Percentiles rank a stretch among this genome's conserved stretches.
phyloP scores from a whole-genome alignment of 2,888 invertebrate genomes.

The Cheilosia scutellata region DNA sequence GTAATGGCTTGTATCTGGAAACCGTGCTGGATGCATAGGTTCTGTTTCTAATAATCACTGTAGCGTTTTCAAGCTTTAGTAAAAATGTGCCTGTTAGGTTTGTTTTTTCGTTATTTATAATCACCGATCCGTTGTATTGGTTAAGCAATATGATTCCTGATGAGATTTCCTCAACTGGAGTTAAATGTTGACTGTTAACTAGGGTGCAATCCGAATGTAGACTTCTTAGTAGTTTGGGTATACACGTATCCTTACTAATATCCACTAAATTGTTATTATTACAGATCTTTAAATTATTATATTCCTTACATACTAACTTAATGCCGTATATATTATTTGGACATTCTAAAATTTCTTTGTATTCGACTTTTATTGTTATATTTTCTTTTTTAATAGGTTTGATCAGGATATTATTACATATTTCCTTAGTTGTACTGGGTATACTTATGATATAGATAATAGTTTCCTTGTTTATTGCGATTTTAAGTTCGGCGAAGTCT shows the following conservation, averaged over 20 bases:
- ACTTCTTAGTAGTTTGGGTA: conserved; percentile 31
- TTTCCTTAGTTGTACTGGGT: conserved; percentile 38
- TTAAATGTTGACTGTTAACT: conserved; percentile 40
- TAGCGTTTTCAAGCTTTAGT: background rate
- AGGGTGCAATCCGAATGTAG: conserved; percentile 4
- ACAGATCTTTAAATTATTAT: background rate
- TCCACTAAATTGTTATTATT: conserved; percentile 6
- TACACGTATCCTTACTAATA: background rate
- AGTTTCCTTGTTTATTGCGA: conserved; percentile 48
- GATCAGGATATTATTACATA: conserved; percentile 40
- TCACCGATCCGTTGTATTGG: background rate
- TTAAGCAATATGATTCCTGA: conserved; percentile 28
- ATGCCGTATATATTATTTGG: background rate
- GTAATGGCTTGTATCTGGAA: conserved; percentile 19
- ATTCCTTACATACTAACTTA: background rate
- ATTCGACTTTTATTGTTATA: conserved; percentile 40
- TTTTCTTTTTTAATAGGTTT: conserved; percentile 64
- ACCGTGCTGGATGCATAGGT: conserved; percentile 8
- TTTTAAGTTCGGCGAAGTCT: conserved; percentile 71
- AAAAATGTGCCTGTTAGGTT: conserved; percentile 2
- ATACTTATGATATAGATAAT: conserved; percentile 23
- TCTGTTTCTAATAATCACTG: conserved; percentile 6
- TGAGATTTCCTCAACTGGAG: conserved; percentile 18
- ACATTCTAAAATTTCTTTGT: conserved; percentile 17
- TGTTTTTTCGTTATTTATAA: background rate